Percentiles rank a stretch among this genome's conserved stretches.
These are phyloP conservation scores for Macaca nemestrina DNA, from an alignment of 2,113 vertebrate genomes.

Conservation along the genomic window DNA sequence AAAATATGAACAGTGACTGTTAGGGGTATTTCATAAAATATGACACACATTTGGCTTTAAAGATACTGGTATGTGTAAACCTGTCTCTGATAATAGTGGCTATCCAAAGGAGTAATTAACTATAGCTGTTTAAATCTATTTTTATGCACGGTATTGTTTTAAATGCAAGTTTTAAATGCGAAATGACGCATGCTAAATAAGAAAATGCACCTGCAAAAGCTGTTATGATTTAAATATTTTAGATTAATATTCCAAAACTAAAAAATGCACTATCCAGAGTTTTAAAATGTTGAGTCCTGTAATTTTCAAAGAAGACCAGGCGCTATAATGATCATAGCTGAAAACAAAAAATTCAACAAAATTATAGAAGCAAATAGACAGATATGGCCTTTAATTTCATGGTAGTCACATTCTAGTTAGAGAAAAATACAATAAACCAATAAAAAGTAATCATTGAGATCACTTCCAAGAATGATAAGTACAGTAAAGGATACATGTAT, in stretches of 20 bases:
- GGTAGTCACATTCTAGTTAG: not conserved
- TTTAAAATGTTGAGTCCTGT: not conserved
- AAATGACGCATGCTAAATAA: not conserved
- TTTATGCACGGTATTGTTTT: not conserved
- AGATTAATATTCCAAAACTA: not conserved
- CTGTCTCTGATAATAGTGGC: not conserved
- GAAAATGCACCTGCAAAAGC: not conserved
- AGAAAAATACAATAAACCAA: not conserved
- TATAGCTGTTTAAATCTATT: not conserved
- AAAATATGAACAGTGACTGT: not conserved
- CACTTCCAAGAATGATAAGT: not conserved
- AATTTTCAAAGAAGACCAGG: not conserved
- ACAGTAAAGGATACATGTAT: not conserved
- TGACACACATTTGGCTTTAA: not conserved
- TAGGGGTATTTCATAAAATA: not conserved
- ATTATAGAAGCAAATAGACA: not conserved
- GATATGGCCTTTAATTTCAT: not conserved
- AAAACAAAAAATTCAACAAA: not conserved
- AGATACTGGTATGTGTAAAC: not conserved
- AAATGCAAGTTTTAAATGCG: not conserved
- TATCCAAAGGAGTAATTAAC: not conserved
- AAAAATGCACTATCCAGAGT: not conserved
- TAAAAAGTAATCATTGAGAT: not conserved
- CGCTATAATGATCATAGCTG: not conserved
- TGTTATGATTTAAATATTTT: not conserved